A percentile compares a stretch with the other conserved stretches of the same genome.
Conservation (phyloP, 2,797 vertebrate genomes). For the Galago senegalensis region DNA sequence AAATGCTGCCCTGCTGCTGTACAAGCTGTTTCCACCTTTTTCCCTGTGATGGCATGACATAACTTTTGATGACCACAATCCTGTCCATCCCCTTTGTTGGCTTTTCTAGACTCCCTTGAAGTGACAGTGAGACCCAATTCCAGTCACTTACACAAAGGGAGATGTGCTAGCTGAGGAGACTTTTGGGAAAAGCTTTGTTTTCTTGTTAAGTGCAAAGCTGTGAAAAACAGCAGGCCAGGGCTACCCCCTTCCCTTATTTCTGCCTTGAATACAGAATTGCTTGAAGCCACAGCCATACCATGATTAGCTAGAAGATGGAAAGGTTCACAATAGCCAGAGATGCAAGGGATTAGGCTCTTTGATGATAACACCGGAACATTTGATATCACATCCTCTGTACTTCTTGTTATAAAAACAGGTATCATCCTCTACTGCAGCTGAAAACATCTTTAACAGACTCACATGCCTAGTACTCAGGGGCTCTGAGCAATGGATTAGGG, state of each 20-base stretch:
- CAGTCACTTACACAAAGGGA: neutral
- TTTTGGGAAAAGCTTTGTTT: neutral
- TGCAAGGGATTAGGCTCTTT: neutral
- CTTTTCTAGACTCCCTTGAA: neutral
- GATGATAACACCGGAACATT: neutral
- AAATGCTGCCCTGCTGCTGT: neutral
- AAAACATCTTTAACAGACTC: neutral
- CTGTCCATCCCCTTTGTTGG: neutral
- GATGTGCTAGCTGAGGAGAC: neutral
- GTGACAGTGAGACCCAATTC: neutral
- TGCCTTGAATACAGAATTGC: neutral
- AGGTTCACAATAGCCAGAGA: neutral
- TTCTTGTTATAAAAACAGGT: neutral
- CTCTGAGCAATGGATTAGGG: neutral
- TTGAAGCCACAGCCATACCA: neutral
- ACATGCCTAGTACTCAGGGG: neutral
- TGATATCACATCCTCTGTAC: neutral
- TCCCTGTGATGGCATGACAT: neutral
- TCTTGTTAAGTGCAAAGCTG: neutral
- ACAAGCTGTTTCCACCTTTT: neutral
- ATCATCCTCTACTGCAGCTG: neutral
- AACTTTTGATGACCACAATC: neutral
- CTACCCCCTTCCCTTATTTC: neutral
- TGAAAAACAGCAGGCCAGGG: neutral
- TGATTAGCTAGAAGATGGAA: neutral